A percentile compares a stretch with the other conserved stretches of the same genome.
phyloP scores from a whole-genome alignment of 2,888 invertebrate genomes.

The Biston stratarius region DNA sequence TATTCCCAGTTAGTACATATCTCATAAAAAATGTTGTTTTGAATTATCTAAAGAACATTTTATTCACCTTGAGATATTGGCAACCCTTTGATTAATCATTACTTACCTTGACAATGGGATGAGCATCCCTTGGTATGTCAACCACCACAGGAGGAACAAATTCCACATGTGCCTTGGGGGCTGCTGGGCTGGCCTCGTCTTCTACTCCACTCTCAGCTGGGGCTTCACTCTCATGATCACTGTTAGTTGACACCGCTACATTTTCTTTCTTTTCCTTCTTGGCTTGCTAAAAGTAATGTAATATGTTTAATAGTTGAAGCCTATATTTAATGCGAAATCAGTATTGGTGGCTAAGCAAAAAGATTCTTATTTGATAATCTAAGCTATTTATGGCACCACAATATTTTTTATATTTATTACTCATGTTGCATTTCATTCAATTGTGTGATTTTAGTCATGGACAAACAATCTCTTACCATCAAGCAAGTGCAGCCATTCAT shows the following conservation, averaged over 20 bases:
- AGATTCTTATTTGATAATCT: too few species aligned
- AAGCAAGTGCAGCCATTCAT: too few species aligned
- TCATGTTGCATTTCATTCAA: too few species aligned
- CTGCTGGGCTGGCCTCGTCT: slow-evolving; percentile 66
- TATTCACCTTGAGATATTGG: neutral
- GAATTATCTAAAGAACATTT: neutral
- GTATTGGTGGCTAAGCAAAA: too few species aligned
- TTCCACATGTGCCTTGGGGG: slow-evolving; percentile 87
- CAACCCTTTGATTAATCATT: neutral
- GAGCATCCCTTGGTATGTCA: slow-evolving; percentile 85
- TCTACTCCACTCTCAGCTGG: slow-evolving; percentile 79
- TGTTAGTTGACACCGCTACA: slow-evolving; percentile 65
- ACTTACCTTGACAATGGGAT: slow-evolving; percentile 78
- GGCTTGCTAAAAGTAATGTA: slow-evolving; percentile 65
- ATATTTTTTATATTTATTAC: too few species aligned
- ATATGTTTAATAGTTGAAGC: too few species aligned
- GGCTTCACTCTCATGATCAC: slow-evolving; percentile 80
- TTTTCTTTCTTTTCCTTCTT: slow-evolving; percentile 81
- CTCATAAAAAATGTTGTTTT: too few species aligned
- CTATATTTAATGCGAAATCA: too few species aligned
- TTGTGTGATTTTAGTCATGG: too few species aligned
- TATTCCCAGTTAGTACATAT: too few species aligned
- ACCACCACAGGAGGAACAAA: slow-evolving; percentile 88
- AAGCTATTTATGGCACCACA: too few species aligned
- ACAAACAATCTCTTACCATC: too few species aligned